Conservation (phyloP, 2,797 vertebrate genomes). For the Diglossa cyanea region DNA sequence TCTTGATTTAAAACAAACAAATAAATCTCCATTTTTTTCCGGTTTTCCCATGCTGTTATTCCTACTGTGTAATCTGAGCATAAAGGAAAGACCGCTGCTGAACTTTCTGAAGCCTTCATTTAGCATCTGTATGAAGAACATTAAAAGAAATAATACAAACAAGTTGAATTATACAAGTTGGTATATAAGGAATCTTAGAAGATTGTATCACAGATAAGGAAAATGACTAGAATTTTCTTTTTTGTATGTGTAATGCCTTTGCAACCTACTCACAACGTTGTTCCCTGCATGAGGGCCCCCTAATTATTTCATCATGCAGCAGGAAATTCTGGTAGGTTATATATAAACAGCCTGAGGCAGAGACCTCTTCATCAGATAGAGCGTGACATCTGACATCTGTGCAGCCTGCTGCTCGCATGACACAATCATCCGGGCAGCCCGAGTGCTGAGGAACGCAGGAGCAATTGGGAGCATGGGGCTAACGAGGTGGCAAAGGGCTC, state of each 20-base stretch:
- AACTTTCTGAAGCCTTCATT: constrained; percentile 53
- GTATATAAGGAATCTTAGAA: constrained; percentile 54
- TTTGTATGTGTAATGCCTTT: constrained; percentile 72
- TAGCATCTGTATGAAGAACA: constrained; percentile 46
- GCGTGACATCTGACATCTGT: constrained; percentile 87
- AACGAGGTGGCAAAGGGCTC: constrained; percentile 59
- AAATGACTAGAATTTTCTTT: constrained; percentile 71
- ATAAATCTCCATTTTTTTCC: constrained; percentile 17
- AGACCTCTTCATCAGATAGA: constrained; percentile 81
- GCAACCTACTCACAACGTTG: constrained; percentile 73
- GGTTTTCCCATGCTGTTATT: constrained; percentile 45
- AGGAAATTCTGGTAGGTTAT: constrained; percentile 88
- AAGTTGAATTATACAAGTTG: constrained; percentile 5
- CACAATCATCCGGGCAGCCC: constrained; percentile 61
- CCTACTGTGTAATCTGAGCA: constrained; percentile 44
- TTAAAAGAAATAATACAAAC: constrained; percentile 65
- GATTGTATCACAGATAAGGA: constrained; percentile 71
- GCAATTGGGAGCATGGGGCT: constrained; percentile 21
- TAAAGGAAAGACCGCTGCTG: constrained; percentile 14
- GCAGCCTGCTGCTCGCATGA: constrained; percentile 68
- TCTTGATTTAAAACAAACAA: constrained; percentile 64
- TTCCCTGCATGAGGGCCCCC: constrained; percentile 79
- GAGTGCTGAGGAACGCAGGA: constrained; percentile 3
- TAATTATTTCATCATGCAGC: constrained; percentile 92
- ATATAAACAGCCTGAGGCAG: constrained; percentile 86